Percentiles rank a stretch among this genome's conserved stretches.
phyloP scores from a whole-genome alignment of 2,797 vertebrate genomes.

The Notoglanidium macrostoma region DNA sequence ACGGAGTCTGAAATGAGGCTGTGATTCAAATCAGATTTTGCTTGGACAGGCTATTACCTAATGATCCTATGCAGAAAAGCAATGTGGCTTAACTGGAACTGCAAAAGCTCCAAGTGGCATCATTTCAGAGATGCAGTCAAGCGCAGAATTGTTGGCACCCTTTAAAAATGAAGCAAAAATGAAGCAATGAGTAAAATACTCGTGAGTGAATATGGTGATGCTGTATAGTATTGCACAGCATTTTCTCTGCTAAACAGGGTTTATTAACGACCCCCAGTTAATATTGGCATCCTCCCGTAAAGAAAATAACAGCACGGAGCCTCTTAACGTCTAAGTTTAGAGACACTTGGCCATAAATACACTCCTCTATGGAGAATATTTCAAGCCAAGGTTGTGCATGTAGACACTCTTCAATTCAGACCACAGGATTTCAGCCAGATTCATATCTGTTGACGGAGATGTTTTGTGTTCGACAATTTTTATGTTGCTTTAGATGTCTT shows the following conservation, averaged over 20 bases:
- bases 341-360: background rate
- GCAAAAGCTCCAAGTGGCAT: slow-evolving; percentile 13
- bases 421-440: background rate
- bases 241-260: background rate
- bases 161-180: background rate
- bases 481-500: background rate
- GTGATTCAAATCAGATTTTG: slow-evolving; percentile 36
- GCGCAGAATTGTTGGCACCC: background rate
- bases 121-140: background rate
- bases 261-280: background rate
- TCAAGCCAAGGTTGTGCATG: background rate
- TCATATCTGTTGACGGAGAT: background rate
- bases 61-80: slow-evolving; percentile 22
- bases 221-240: background rate
- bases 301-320: background rate
- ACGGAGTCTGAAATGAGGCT: slow-evolving; percentile 15
- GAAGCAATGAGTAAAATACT: background rate
- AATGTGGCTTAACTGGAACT: slow-evolving; percentile 12
- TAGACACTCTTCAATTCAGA: background rate
- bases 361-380: background rate
- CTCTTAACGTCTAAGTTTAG: background rate
- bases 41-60: slow-evolving; percentile 25
- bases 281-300: background rate
- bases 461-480: background rate
- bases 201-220: background rate